Conservation (phyloP, 1,140 invertebrate species). For the Bombus confusus region DNA sequence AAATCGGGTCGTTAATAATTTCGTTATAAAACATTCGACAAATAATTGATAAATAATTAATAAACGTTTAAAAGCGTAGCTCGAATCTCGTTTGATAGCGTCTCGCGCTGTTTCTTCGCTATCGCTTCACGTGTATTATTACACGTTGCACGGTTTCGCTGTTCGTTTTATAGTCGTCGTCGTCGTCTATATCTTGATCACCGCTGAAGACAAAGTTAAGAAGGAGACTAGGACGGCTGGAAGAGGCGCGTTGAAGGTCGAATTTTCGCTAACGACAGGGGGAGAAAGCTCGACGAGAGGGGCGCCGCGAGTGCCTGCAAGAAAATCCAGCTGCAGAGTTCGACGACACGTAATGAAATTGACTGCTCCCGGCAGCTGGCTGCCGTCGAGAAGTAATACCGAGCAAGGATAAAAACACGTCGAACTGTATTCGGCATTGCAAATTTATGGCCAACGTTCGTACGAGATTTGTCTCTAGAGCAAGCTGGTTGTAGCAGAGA, state of each 20-base stretch:
- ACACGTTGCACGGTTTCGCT: no score
- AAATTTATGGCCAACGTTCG: not conserved
- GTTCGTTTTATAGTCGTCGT: no score
- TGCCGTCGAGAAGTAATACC: not conserved
- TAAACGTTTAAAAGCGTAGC: no score
- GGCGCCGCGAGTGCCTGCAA: not conserved
- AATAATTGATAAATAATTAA: no score
- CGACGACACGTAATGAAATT: constrained; percentile 48
- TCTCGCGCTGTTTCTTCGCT: no score
- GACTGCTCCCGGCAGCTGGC: constrained; percentile 33
- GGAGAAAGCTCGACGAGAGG: not conserved
- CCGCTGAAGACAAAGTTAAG: not conserved
- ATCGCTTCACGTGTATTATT: no score
- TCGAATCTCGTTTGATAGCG: no score
- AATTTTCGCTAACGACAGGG: constrained; percentile 25
- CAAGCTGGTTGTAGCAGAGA: not conserved
- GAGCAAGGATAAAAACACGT: constrained; percentile 8
- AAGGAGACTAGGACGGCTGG: not conserved
- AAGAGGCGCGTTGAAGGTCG: not conserved
- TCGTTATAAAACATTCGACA: no score
- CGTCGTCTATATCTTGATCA: no score
- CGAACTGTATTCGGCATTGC: not conserved
- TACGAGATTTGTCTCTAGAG: not conserved
- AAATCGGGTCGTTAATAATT: no score
- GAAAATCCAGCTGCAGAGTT: constrained; percentile 41